A percentile compares a stretch with the other conserved stretches of the same genome.
Evolutionary conservation across 2,888 invertebrate genomes (phyloP).

Genomic region (Xestia xanthographa): DNA sequence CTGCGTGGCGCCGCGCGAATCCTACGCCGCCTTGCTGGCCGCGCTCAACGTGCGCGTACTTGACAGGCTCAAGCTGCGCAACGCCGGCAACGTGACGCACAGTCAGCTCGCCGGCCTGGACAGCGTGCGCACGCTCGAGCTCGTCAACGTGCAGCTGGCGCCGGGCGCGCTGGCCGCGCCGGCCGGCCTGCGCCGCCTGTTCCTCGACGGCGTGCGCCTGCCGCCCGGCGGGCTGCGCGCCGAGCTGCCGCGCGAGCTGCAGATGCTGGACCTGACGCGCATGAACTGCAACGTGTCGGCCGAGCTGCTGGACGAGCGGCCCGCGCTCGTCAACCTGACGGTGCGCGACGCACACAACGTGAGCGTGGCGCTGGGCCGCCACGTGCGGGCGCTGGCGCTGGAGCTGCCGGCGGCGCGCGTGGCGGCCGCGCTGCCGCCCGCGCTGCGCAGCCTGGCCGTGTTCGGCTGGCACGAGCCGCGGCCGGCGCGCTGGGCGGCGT

Average conservation of each 20-base stretch:
- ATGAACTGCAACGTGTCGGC: conserved; percentile 18
- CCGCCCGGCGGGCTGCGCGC: conserved; percentile 13
- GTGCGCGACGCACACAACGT: conserved; percentile 32
- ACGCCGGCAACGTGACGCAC: conserved; percentile 26
- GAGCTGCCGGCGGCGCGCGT: conserved; percentile 29
- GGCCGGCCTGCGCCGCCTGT: conserved; percentile 20
- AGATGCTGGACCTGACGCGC: conserved; percentile 35
- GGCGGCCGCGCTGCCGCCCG: conserved; percentile 43
- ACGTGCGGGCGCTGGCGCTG: conserved; percentile 35
- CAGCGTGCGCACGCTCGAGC: conserved; percentile 27
- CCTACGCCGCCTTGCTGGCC: conserved; percentile 43
- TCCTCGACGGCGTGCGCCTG: conserved; percentile 28
- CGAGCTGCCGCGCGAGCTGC: conserved; percentile 25
- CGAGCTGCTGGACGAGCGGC: conserved; percentile 33
- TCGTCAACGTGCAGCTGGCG: conserved; percentile 12
- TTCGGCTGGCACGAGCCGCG: conserved; percentile 40
- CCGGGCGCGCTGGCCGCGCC: conserved; percentile 89
- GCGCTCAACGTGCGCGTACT: conserved; percentile 41
- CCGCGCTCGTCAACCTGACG: conserved; percentile 20
- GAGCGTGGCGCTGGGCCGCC: conserved; percentile 23
- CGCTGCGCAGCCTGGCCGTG: conserved; percentile 44
- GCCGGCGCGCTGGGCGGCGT: conserved; percentile 54
- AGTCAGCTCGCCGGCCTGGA: conserved; percentile 36
- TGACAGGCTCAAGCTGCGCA: conserved; percentile 30
- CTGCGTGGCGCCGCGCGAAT: conserved; percentile 39